Evolutionary conservation across 2,797 vertebrate genomes (phyloP), one percentile per base, ranked within the genome.

Genomic region (Margarornis squamiger): DNA sequence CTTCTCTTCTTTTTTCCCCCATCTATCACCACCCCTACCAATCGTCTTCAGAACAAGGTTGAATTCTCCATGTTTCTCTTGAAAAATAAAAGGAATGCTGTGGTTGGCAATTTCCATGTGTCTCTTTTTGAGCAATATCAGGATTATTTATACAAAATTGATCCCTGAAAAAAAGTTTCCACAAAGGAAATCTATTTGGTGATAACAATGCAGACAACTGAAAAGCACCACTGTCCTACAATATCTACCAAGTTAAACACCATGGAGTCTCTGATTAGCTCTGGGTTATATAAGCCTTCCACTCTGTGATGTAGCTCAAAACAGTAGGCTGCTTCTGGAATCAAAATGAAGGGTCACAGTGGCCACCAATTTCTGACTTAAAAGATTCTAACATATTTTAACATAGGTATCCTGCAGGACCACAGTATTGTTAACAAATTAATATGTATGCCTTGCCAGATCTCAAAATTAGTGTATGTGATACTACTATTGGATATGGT

Each of bases 41-140:
- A 94, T 58, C 54, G 75, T 96, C 96, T 97, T 96, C 96, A 97
- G 97, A 97, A 95, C 97, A 97, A 97, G 96, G 96, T 92, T 97
- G 96, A 97, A 95, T 95, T 96, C 83, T 97, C 43, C 93, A 92
- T 96, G 86, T 93, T 95, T 96, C 71, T 95, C 78, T 93, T 93
- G 86, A 93, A 93, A 96, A 97, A 95, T 97, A 96, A 91, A 97
- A 96, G 95, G 85, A 96, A 90, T 89, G 85, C 86, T 97, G 73
- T 95, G 95, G 59, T 95, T 96, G 86, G 92, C 87, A 90, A 72
- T 96, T 92, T 81, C 76, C 67, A 52, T 83, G 45, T 93, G 80
- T 93, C 78, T 94, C 90, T 66, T 95, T 90, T 65, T 93, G 92
- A 94, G 92, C 92, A 91, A 88, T 96, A 62, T 59, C 92, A 95